Evolutionary conservation across 2,797 vertebrate genomes (phyloP).

Genomic region (Erithacus rubecula): DNA sequence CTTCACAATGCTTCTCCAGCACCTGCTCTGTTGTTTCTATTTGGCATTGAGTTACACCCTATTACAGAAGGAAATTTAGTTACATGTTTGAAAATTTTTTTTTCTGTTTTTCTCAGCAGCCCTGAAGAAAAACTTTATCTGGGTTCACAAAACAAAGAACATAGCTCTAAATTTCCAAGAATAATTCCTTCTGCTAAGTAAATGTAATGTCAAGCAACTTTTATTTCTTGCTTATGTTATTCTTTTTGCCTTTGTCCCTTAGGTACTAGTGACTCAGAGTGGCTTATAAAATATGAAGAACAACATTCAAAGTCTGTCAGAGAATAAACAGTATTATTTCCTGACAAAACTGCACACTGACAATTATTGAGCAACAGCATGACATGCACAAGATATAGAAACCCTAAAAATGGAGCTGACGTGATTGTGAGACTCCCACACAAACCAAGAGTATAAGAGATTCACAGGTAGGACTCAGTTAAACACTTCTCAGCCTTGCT

Average conservation of each 20-base stretch:
- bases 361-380: conserved; percentile 10
- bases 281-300: conserved; percentile 51
- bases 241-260: conserved; percentile 19
- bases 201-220: conserved; percentile 3
- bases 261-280: conserved; percentile 33
- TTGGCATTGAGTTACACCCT: background rate
- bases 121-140: background rate
- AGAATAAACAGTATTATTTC: conserved; percentile 58
- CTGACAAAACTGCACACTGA: conserved; percentile 20
- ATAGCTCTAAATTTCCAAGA: background rate
- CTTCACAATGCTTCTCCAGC: background rate
- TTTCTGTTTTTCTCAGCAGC: background rate
- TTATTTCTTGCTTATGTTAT: background rate
- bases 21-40: background rate
- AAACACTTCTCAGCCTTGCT: background rate
- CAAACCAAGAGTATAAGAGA: background rate
- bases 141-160: background rate
- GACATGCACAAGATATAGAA: conserved; percentile 27
- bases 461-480: conserved; percentile 2
- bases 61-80: background rate
- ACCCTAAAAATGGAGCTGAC: conserved; percentile 27
- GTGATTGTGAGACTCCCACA: conserved; percentile 17
- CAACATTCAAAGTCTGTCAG: conserved; percentile 23
- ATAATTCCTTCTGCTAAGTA: background rate
- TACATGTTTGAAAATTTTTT: background rate